phyloP scores from a whole-genome alignment of 2,888 invertebrate genomes.

The Metellina segmentata region DNA sequence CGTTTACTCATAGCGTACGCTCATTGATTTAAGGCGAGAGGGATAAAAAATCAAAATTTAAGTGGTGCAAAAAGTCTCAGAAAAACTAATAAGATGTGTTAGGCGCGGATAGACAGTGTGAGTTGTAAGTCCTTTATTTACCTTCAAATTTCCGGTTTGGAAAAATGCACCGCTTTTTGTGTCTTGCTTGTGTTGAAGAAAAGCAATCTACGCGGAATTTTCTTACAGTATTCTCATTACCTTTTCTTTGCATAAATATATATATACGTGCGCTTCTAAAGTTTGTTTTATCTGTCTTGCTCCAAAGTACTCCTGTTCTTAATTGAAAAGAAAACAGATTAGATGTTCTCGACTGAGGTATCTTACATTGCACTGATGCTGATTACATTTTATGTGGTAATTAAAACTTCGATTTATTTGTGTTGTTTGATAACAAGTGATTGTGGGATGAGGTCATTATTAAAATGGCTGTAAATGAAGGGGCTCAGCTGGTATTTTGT shows the following conservation, averaged over 20 bases:
- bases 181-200: neutral
- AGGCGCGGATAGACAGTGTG: neutral
- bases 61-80: neutral
- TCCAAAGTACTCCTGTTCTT: neutral
- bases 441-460: neutral
- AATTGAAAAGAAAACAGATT: neutral
- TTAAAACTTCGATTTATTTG: neutral
- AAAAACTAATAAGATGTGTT: neutral
- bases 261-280: neutral
- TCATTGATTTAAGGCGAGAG: conserved; percentile 41
- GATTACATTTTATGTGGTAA: neutral
- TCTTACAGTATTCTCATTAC: neutral
- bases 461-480: neutral
- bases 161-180: neutral
- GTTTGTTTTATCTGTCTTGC: neutral
- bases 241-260: neutral
- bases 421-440: neutral
- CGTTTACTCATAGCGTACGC: conserved; percentile 52
- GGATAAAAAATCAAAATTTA: conserved; percentile 32
- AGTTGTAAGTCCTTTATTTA: neutral
- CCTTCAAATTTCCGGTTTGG: neutral
- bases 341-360: neutral
- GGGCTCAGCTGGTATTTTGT: neutral
- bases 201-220: neutral
- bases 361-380: neutral